These are phyloP conservation scores for Zaprionus kolodkinae DNA, from an alignment of 1,140 invertebrate genomes.

Conservation along the genomic window DNA sequence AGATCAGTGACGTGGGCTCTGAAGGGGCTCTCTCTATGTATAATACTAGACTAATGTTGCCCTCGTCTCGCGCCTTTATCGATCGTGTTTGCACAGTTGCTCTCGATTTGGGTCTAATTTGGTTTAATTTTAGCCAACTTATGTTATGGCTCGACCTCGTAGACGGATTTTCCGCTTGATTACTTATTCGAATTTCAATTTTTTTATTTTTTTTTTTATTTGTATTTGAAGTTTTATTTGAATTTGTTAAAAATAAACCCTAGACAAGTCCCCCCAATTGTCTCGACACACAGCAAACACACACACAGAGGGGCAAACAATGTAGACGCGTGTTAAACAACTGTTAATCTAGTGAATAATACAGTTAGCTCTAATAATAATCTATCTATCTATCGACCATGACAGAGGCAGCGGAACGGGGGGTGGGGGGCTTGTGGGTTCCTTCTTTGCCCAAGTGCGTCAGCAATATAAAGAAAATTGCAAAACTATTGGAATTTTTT, in stretches of 20 bases:
- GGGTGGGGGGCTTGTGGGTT: background rate
- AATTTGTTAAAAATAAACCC: constrained; percentile 43
- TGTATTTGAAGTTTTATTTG: constrained; percentile 20
- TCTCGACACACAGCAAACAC: constrained; percentile 10
- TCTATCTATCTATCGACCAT: background rate
- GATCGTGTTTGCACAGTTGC: constrained; percentile 75
- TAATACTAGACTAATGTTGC: background rate
- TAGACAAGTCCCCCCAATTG: constrained; percentile 19
- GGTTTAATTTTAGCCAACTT: constrained; percentile 66
- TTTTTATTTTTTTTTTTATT: no score
- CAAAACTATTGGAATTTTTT: constrained; percentile 25
- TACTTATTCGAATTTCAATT: constrained; percentile 44
- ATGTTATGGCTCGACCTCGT: constrained; percentile 42
- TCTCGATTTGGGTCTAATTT: constrained; percentile 40
- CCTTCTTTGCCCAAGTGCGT: constrained; percentile 34
- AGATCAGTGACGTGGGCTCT: constrained; percentile 32
- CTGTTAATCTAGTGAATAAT: constrained; percentile 2
- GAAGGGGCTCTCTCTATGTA: background rate
- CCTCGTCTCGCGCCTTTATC: constrained; percentile 29
- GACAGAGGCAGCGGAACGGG: no score
- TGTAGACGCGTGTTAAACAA: constrained; percentile 59
- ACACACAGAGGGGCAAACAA: background rate
- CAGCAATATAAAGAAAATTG: constrained; percentile 14
- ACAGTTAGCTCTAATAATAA: background rate
- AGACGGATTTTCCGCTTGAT: constrained; percentile 60